phyloP scores from a whole-genome alignment of 2,113 vertebrate species.

The Macrotus californicus region DNA sequence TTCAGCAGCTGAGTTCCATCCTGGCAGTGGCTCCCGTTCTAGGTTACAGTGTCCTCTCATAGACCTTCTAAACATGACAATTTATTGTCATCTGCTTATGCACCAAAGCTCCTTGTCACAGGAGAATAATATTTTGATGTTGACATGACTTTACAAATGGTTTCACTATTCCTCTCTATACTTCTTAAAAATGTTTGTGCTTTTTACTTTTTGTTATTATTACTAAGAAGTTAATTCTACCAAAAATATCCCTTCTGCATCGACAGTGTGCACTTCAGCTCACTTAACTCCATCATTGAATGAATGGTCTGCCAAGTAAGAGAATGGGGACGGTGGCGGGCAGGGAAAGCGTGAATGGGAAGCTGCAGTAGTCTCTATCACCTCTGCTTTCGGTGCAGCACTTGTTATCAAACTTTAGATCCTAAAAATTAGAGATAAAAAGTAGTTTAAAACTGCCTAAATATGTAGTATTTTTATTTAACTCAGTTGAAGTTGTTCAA shows the following conservation, averaged over 20 bases:
- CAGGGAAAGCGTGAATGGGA: too few relatives aligned
- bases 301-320: not conserved
- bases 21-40: not conserved
- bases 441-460: not conserved
- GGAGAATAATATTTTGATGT: not conserved
- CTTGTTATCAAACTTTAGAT: not conserved
- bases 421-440: not conserved
- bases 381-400: not conserved
- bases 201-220: not conserved
- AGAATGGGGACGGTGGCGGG: rapidly evolving
- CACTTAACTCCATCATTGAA: not conserved
- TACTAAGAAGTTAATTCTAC: not conserved
- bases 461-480: not conserved
- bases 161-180: not conserved
- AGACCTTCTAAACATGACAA: not conserved
- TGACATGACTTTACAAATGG: not conserved
- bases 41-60: not conserved
- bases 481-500: not conserved
- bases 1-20: not conserved
- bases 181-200: not conserved
- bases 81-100: not conserved
- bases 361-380: not conserved
- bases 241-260: not conserved
- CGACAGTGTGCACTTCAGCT: not conserved
- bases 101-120: not conserved